Evolutionary conservation across 2,113 vertebrate species (phyloP).

Genomic region (Peromyscus polionotus): DNA sequence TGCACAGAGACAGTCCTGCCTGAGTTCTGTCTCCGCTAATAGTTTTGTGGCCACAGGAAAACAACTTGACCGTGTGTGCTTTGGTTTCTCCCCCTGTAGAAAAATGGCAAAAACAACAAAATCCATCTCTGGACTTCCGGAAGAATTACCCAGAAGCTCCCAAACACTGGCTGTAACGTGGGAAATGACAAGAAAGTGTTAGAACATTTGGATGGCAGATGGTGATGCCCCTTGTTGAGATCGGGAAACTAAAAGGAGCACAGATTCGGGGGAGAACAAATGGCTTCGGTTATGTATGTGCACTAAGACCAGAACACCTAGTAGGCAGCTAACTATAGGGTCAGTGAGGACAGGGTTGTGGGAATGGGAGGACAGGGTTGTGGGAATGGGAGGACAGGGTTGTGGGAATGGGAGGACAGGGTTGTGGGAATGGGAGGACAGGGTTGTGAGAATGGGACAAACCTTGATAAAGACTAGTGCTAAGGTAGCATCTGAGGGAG

Average conservation of each 20-base stretch:
- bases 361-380: background rate
- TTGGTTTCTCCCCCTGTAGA: constrained; percentile 1
- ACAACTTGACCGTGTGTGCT: background rate
- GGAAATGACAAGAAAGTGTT: background rate
- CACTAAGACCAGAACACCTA: background rate
- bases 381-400: background rate
- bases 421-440: background rate
- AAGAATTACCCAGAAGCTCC: background rate
- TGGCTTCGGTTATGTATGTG: background rate
- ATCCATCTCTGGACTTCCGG: background rate
- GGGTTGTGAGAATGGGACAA: background rate
- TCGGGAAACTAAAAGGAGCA: background rate
- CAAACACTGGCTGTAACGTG: background rate
- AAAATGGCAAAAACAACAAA: background rate
- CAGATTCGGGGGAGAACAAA: background rate
- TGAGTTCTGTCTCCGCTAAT: background rate
- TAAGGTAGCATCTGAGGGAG: background rate
- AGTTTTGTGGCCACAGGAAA: background rate
- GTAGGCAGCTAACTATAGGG: background rate
- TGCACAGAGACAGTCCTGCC: background rate
- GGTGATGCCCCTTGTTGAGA: background rate
- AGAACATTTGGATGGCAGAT: background rate
- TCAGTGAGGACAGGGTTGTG: background rate
- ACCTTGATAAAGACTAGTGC: background rate
- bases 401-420: background rate